Percentiles rank a stretch among this genome's conserved stretches.
These are phyloP conservation scores for Muscicapa striata DNA, from an alignment of 2,797 vertebrate genomes.

Conservation along the genomic window DNA sequence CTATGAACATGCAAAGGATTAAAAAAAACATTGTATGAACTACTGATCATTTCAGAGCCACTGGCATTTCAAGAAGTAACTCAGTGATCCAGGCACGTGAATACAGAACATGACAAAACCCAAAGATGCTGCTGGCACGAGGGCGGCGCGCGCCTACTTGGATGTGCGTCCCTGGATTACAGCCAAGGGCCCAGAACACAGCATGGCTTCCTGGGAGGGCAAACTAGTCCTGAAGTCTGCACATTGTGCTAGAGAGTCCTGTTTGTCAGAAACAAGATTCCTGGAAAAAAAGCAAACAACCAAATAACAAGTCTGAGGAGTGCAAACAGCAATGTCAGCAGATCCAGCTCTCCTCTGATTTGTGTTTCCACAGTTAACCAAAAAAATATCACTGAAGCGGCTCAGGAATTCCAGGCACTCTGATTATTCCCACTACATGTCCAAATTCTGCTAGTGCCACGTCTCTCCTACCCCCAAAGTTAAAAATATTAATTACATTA, in stretches of 20 bases:
- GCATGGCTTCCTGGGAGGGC: slow-evolving; percentile 86
- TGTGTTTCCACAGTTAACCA: neutral
- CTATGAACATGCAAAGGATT: neutral
- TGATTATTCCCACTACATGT: neutral
- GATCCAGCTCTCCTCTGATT: neutral
- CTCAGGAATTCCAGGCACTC: neutral
- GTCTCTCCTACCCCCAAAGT: neutral
- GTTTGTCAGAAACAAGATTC: slow-evolving; percentile 94
- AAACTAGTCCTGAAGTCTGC: slow-evolving; percentile 95
- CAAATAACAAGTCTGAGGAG: neutral
- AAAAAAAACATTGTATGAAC: neutral
- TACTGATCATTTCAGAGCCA: neutral
- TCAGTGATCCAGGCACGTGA: neutral
- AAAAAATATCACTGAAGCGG: neutral
- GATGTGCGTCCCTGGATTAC: slow-evolving; percentile 92
- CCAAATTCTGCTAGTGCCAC: neutral
- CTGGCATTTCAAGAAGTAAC: neutral
- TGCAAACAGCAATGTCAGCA: neutral
- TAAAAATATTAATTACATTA: neutral
- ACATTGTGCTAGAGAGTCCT: slow-evolving; percentile 91
- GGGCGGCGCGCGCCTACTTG: slow-evolving; percentile 79
- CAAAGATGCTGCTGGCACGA: accelerated
- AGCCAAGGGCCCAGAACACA: slow-evolving; percentile 91
- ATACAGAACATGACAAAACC: accelerated
- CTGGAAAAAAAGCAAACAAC: slow-evolving; percentile 69